phyloP scores from a whole-genome alignment of 2,797 vertebrate species.

The Sebastes paucispinis region DNA sequence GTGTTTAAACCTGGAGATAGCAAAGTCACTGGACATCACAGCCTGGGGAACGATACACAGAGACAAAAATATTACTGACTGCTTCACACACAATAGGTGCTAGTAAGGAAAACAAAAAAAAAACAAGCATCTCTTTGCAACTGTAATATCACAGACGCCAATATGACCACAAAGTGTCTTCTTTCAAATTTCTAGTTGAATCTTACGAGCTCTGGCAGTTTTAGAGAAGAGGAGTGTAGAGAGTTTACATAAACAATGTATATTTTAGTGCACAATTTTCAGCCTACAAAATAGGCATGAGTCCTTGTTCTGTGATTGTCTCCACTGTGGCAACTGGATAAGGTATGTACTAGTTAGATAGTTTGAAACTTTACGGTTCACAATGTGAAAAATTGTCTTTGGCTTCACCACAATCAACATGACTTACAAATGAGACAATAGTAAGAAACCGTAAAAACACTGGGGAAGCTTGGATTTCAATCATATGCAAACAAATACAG shows the following conservation, averaged over 20 bases:
- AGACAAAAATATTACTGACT: not conserved
- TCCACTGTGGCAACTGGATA: not conserved
- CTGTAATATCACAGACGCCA: not conserved
- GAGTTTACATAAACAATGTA: not conserved
- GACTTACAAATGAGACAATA: not conserved
- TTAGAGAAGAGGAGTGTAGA: not conserved
- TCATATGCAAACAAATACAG: not conserved
- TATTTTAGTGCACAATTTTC: not conserved
- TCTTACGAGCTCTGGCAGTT: not conserved
- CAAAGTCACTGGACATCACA: constrained; percentile 98
- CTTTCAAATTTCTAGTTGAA: not conserved
- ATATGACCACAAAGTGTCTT: not conserved
- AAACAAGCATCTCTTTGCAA: not conserved
- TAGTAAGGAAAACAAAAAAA: not conserved
- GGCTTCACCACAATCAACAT: too few species aligned
- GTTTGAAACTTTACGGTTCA: not conserved
- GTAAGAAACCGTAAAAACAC: not conserved
- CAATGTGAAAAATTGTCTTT: too few species aligned
- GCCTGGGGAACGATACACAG: constrained; percentile 78
- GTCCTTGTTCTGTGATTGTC: not conserved
- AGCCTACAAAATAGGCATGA: too few species aligned
- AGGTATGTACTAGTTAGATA: not conserved
- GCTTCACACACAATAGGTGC: not conserved
- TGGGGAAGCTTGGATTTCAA: not conserved
- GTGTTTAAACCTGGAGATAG: constrained; percentile 91